Evolutionary conservation across 2,113 vertebrate genomes (phyloP).

Genomic region (Naja naja): DNA sequence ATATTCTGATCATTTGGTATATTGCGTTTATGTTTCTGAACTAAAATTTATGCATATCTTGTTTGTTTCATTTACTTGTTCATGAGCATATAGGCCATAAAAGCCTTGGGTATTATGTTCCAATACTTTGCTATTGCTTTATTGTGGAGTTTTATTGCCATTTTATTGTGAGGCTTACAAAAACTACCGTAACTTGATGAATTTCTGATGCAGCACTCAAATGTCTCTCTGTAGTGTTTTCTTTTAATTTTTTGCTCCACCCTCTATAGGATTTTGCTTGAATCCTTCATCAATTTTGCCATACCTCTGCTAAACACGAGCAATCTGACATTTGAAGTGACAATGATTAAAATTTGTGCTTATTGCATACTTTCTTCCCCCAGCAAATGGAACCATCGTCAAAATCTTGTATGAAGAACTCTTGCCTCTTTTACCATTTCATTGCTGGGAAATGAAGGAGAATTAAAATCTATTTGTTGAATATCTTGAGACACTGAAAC

Average conservation of each 20-base stretch:
- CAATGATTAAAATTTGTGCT: background rate
- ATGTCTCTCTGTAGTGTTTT: background rate
- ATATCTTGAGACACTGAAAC: background rate
- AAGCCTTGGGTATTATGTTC: background rate
- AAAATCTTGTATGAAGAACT: background rate
- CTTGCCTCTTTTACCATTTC: background rate
- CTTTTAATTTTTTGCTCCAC: background rate
- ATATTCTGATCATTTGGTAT: background rate
- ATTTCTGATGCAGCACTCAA: background rate
- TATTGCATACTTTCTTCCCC: background rate
- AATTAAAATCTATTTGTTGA: background rate
- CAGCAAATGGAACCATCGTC: background rate
- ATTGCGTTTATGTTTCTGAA: background rate
- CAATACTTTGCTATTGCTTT: background rate
- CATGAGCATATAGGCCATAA: background rate
- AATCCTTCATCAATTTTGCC: background rate
- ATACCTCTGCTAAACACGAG: background rate
- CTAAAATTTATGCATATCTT: background rate
- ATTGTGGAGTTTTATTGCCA: background rate
- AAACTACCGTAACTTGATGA: background rate
- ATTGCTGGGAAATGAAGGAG: background rate
- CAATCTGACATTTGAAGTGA: background rate
- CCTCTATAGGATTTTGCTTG: background rate
- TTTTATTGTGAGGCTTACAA: background rate
- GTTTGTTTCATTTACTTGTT: background rate